Evolutionary conservation across 2,888 invertebrate genomes (phyloP).

Genomic region (Pachymerium ferrugineum): DNA sequence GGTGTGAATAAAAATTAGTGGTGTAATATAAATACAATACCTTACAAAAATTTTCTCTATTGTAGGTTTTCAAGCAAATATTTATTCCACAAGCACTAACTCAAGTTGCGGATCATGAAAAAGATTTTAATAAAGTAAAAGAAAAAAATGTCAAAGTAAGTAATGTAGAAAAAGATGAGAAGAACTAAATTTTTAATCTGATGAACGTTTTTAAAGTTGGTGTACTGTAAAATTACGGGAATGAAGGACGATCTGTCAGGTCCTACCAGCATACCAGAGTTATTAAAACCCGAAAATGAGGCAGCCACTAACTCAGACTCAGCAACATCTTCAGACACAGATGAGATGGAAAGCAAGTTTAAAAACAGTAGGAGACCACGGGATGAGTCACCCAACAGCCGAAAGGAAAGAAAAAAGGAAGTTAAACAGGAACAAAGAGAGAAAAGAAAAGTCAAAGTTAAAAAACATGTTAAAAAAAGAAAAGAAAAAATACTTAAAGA

Average conservation of each 20-base stretch:
- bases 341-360: conserved; percentile 39
- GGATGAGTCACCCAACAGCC: conserved; percentile 51
- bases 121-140: conserved; percentile 76
- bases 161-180: background rate
- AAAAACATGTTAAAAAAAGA: conserved; percentile 35
- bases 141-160: background rate
- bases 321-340: conserved; percentile 37
- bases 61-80: conserved; percentile 75
- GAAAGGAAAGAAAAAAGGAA: conserved; percentile 71
- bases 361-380: conserved; percentile 44
- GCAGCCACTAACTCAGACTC: background rate
- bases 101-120: conserved; percentile 78
- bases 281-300: conserved; percentile 48
- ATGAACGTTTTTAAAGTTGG: background rate
- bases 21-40: too few species aligned
- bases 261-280: conserved; percentile 61
- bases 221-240: conserved; percentile 82
- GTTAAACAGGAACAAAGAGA: conserved; percentile 84
- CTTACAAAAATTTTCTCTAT: too few species aligned
- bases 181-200: background rate
- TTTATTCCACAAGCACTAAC: conserved; percentile 89
- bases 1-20: background rate
- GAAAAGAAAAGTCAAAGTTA: conserved; percentile 69
- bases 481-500: conserved; percentile 35
- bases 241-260: conserved; percentile 73